These are phyloP conservation scores for Musca domestica DNA, from an alignment of 1,140 invertebrate species.

Conservation along the genomic window DNA sequence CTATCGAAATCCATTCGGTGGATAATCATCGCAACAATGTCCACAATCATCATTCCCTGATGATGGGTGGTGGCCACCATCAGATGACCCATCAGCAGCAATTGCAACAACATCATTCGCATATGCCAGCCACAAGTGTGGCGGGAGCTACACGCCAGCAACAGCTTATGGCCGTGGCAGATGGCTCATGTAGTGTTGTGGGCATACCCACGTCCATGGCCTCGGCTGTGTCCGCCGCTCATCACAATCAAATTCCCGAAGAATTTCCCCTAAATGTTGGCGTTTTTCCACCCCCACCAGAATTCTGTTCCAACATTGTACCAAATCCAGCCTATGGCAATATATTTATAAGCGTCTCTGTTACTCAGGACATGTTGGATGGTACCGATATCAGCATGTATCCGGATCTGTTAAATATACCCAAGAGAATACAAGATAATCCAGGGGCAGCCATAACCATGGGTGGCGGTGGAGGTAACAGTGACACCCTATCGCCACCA, in stretches of 20 bases:
- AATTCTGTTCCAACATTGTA: conserved; percentile 63
- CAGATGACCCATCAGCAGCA: conserved; percentile 39
- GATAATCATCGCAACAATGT: conserved; percentile 60
- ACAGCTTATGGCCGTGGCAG: conserved; percentile 46
- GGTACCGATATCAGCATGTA: conserved; percentile 63
- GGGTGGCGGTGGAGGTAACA: neutral
- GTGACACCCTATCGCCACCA: conserved; percentile 39
- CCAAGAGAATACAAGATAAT: conserved; percentile 58
- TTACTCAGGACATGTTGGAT: conserved; percentile 66
- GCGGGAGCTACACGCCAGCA: conserved; percentile 31
- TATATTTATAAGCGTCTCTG: conserved; percentile 72
- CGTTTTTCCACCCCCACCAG: conserved; percentile 64
- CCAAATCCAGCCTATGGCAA: conserved; percentile 63
- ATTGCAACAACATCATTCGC: conserved; percentile 26
- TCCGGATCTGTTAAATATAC: conserved; percentile 74
- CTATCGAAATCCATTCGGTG: conserved; percentile 72
- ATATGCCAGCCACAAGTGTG: conserved; percentile 4
- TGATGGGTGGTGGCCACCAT: conserved; percentile 28
- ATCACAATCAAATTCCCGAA: conserved; percentile 40
- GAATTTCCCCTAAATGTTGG: conserved; percentile 53
- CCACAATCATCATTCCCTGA: conserved; percentile 33
- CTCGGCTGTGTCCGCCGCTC: conserved; percentile 23
- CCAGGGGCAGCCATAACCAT: neutral
- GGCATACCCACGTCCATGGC: conserved; percentile 49
- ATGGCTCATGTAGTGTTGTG: conserved; percentile 48